Conservation (phyloP, 2,888 invertebrate species). For the Epinotia brunnichana region DNA sequence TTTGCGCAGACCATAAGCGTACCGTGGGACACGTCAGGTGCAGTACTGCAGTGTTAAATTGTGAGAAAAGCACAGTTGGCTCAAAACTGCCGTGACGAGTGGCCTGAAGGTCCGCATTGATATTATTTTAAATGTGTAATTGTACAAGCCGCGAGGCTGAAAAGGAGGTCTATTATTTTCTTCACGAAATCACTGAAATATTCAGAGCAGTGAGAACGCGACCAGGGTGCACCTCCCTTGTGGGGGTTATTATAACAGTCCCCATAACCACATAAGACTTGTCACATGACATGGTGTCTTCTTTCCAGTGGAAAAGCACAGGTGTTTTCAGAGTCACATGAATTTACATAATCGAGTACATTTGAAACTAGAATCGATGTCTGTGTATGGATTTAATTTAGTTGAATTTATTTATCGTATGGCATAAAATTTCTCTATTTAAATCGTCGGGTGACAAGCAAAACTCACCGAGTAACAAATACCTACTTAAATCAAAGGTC, state of each 20-base stretch:
- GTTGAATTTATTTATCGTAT: too few species aligned
- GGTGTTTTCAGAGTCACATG: slow-evolving; percentile 55
- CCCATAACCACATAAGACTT: slow-evolving; percentile 5
- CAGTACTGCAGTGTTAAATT: slow-evolving; percentile 36
- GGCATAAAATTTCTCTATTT: too few species aligned
- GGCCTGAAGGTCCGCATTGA: slow-evolving; percentile 68
- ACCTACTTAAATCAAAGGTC: too few species aligned
- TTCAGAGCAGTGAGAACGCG: slow-evolving; percentile 73
- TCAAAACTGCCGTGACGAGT: slow-evolving; percentile 62
- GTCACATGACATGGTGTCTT: slow-evolving; percentile 48
- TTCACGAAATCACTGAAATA: slow-evolving; percentile 71
- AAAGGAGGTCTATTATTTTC: slow-evolving; percentile 74
- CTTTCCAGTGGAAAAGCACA: slow-evolving; percentile 59
- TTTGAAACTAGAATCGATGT: background rate
- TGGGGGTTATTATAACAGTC: slow-evolving; percentile 45
- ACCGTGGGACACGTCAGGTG: slow-evolving; percentile 34
- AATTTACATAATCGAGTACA: background rate
- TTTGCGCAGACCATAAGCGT: background rate
- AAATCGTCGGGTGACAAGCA: too few species aligned
- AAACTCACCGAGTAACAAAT: too few species aligned
- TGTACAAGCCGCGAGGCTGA: slow-evolving; percentile 59
- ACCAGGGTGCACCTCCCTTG: slow-evolving; percentile 57
- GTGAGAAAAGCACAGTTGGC: slow-evolving; percentile 65
- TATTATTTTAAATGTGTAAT: slow-evolving; percentile 68
- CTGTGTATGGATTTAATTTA: background rate